phyloP scores from a whole-genome alignment of 2,113 vertebrate species.

The Campylorhamphus procurvoides region DNA sequence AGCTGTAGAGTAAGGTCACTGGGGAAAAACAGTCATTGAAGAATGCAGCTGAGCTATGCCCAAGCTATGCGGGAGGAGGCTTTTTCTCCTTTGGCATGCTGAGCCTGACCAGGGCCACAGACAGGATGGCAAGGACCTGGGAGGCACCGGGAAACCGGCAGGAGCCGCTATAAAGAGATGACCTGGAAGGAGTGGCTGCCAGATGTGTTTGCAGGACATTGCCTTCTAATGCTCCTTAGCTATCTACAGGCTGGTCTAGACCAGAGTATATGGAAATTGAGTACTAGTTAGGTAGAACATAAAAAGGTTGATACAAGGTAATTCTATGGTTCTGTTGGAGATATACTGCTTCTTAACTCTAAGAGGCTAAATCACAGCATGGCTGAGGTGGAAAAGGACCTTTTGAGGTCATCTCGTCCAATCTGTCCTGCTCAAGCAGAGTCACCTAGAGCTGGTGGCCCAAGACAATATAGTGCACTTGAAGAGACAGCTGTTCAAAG shows the following conservation, averaged over 20 bases:
- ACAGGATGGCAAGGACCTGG: background rate
- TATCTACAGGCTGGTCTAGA: background rate
- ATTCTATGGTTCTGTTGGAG: background rate
- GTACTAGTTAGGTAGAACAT: background rate
- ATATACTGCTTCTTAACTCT: fast-evolving
- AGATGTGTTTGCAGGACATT: background rate
- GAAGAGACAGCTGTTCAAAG: background rate
- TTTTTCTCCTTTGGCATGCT: constrained; percentile 57
- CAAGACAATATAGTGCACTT: background rate
- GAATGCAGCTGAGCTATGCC: constrained; percentile 57
- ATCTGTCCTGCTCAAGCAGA: background rate
- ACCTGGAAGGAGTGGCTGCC: background rate
- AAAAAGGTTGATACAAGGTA: background rate
- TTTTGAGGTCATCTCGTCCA: background rate
- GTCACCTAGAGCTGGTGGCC: background rate
- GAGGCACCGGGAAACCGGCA: background rate
- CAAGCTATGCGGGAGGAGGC: constrained; percentile 52
- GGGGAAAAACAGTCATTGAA: constrained; percentile 60
- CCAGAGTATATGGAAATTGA: background rate
- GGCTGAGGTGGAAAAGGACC: background rate
- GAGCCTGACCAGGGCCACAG: background rate
- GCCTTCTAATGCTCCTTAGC: background rate
- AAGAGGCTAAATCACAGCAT: background rate
- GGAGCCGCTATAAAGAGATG: background rate
- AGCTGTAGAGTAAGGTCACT: constrained; percentile 48